phyloP scores from a whole-genome alignment of 1,140 invertebrate species.

The Pseudachorutes palmiensis region DNA sequence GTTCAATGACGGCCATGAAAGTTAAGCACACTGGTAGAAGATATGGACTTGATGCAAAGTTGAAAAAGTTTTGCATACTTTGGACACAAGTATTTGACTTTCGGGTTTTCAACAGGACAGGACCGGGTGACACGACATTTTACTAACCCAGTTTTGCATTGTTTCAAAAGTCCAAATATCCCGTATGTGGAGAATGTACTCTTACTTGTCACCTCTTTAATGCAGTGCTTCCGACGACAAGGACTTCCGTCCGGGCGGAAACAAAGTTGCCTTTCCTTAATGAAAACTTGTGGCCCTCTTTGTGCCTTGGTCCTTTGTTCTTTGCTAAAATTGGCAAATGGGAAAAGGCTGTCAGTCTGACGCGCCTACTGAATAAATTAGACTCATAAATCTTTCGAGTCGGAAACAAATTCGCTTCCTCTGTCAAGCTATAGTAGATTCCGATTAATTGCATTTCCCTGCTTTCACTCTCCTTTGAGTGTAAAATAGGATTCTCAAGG shows the following conservation, averaged over 20 bases:
- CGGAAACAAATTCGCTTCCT: background rate
- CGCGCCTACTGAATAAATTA: background rate
- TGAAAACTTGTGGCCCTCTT: background rate
- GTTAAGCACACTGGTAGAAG: no score
- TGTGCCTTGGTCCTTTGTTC: background rate
- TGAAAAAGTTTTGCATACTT: no score
- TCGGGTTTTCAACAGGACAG: no score
- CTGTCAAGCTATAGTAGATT: background rate
- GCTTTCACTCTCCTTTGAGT: background rate
- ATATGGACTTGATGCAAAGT: no score
- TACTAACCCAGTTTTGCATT: no score
- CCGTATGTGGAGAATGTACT: background rate
- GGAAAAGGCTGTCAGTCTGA: background rate
- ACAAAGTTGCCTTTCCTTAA: background rate
- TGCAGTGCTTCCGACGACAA: background rate
- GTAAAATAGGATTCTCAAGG: no score
- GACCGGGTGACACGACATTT: no score
- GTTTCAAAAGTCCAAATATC: background rate
- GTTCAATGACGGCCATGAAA: no score
- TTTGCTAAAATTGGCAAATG: background rate
- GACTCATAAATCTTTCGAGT: background rate
- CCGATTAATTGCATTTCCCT: background rate
- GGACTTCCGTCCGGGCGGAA: background rate
- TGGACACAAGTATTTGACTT: no score
- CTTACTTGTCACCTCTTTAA: background rate